Evolutionary conservation across 1,140 invertebrate genomes (phyloP), one percentile per base, ranked within the genome.

Genomic region (Ips typographus): DNA sequence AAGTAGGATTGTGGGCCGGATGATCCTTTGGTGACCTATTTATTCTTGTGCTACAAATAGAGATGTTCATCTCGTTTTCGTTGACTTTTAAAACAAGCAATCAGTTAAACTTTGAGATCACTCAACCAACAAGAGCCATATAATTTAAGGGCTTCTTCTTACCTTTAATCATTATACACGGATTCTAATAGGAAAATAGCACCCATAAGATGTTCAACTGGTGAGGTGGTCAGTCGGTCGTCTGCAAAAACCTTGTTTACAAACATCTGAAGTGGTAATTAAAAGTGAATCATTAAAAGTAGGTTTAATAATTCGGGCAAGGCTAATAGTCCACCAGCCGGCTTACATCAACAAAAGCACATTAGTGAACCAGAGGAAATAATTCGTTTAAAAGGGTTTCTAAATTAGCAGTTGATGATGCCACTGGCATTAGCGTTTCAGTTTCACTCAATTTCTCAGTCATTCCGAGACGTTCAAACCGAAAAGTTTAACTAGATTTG

Each of bases 341-440:
- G 70, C 72, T 73, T 72, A 77, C 73, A 77, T 77, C 76, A 75
- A 72, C 74, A 76, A 75, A 77, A 77, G 71, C 73, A 73, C 77
- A 77, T 78, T 78, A 78, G 76, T 77, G 73, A 70, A 74, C 71
- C 74, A 69, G 75, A 77, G 76, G 71, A 68, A 65, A 78, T 78
- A 78, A 77, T 77, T 77, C 75, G 77, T 77, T 78, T 77, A 76
- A 77, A 78, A 78, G 76, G 77, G 77, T 76, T 78, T 77, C 77
- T 76, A 77, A 78, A 76, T 77, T 77, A 77, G 75, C 75, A 75
- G 76, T 77, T 78, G 77, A 78, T 78, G 77, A 78, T 77, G 74
- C 75, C 74, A 73, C 71, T 76, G 59, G 53, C 77, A 78, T 76
- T 78, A 77, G 75, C 73, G 65, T 68, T 73, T 61, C 40, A 56